Evolutionary conservation across 2,113 vertebrate species (phyloP).

Genomic region (Microcebus murinus): DNA sequence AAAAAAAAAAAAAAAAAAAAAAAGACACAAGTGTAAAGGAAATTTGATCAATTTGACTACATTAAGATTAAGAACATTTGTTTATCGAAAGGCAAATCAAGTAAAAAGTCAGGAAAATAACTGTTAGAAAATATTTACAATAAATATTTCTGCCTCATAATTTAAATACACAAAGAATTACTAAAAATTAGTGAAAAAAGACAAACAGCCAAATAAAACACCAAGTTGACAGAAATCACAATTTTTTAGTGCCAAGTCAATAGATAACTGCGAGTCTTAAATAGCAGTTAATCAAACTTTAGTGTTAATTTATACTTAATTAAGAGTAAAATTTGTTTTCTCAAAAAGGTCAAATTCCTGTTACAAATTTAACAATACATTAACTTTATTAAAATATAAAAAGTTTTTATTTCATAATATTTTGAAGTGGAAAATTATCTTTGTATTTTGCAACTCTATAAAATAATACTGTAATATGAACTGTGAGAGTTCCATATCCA

Average conservation of each 20-base stretch:
- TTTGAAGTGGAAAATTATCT: not conserved
- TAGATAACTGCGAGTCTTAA: not conserved
- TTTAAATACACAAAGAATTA: not conserved
- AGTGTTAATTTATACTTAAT: not conserved
- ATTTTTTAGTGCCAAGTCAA: not conserved
- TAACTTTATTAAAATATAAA: not conserved
- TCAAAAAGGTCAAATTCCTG: not conserved
- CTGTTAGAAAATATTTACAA: not conserved
- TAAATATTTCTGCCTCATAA: not conserved
- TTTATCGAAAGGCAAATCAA: not conserved
- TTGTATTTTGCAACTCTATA: not conserved
- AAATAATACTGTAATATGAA: not conserved
- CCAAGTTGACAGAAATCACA: not conserved
- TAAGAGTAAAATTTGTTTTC: not conserved
- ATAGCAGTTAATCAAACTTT: not conserved
- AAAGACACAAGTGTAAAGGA: not conserved
- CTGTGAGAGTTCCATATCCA: conserved; percentile 40
- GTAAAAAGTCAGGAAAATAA: not conserved
- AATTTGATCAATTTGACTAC: not conserved
- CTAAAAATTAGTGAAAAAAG: not conserved
- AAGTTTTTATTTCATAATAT: not conserved
- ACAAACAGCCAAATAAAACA: not conserved
- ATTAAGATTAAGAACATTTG: not conserved
- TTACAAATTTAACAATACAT: not conserved
- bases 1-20: no score